These are phyloP conservation scores for Lissonota sp. DNA, from an alignment of 2,888 invertebrate species.

Conservation along the genomic window DNA sequence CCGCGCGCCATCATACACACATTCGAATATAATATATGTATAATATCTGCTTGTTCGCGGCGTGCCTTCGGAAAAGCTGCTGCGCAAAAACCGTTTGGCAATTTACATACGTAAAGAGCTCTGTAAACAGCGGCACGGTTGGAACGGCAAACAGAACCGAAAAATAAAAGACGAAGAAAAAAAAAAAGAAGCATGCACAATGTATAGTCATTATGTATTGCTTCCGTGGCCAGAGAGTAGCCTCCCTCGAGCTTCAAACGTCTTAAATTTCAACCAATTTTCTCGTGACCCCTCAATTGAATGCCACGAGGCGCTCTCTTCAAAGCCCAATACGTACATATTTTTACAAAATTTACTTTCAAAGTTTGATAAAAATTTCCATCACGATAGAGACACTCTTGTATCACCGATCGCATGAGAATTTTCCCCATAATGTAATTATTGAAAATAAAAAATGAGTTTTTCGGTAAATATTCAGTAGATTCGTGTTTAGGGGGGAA, in stretches of 20 bases:
- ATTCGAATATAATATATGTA: conserved; percentile 6
- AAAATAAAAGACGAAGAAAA: conserved; percentile 27
- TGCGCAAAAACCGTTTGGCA: conserved; percentile 42
- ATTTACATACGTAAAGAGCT: conserved; percentile 69
- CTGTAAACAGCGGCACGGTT: conserved; percentile 59
- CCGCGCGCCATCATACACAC: neutral
- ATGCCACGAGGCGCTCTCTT: too few relatives aligned
- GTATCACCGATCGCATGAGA: too few relatives aligned
- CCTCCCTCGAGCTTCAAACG: neutral
- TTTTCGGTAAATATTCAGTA: too few relatives aligned
- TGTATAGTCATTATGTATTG: conserved; percentile 39
- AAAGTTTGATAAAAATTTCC: too few relatives aligned
- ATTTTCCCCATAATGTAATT: too few relatives aligned
- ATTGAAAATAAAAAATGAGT: too few relatives aligned
- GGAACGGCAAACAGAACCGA: conserved; percentile 12
- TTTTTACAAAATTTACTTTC: too few relatives aligned
- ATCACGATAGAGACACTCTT: too few relatives aligned
- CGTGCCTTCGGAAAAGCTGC: conserved; percentile 17
- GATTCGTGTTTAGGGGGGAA: too few relatives aligned
- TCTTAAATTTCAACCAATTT: conserved; percentile 31
- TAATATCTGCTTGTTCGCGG: neutral
- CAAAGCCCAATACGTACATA: too few relatives aligned
- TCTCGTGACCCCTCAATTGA: neutral
- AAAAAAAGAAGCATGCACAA: conserved; percentile 20
- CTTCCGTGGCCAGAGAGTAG: neutral